Conservation (phyloP, 1,140 invertebrate genomes). For the Euura lappo region DNA sequence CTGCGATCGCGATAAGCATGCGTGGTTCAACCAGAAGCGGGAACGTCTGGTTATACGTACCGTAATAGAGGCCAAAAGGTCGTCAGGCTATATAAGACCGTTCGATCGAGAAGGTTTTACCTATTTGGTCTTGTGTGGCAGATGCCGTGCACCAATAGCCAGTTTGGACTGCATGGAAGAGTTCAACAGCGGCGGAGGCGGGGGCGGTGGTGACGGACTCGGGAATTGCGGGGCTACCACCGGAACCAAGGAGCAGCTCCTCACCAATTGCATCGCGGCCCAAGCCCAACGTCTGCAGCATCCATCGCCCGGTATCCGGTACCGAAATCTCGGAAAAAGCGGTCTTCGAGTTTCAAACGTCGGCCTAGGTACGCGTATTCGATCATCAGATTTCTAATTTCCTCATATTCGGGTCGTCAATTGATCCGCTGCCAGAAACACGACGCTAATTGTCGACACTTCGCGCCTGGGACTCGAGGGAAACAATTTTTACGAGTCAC, state of each 20-base stretch:
- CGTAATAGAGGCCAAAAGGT: constrained; percentile 12
- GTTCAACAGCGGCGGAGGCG: constrained; percentile 71
- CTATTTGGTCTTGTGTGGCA: constrained; percentile 52
- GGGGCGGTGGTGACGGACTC: constrained; percentile 53
- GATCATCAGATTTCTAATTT: no score
- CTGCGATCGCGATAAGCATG: neutral
- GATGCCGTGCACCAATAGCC: constrained; percentile 88
- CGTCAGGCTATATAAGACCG: neutral
- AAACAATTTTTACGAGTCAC: no score
- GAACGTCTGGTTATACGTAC: constrained; percentile 3
- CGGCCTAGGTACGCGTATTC: constrained; percentile 73
- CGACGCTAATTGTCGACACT: no score
- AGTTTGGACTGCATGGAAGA: constrained; percentile 93
- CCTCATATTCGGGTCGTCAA: no score
- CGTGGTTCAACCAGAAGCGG: neutral
- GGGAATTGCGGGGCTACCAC: constrained; percentile 51
- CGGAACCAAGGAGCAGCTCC: constrained; percentile 60
- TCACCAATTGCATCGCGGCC: constrained; percentile 55
- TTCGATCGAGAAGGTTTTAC: neutral
- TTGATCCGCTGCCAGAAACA: no score
- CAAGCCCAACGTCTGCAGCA: constrained; percentile 59
- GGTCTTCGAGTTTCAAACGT: constrained; percentile 91
- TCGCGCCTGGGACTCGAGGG: no score
- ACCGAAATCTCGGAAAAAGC: constrained; percentile 92
- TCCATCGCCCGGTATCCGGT: constrained; percentile 77